Evolutionary conservation across 2,888 invertebrate species (phyloP).

Genomic region (Glyphotaelius pellucidus): DNA sequence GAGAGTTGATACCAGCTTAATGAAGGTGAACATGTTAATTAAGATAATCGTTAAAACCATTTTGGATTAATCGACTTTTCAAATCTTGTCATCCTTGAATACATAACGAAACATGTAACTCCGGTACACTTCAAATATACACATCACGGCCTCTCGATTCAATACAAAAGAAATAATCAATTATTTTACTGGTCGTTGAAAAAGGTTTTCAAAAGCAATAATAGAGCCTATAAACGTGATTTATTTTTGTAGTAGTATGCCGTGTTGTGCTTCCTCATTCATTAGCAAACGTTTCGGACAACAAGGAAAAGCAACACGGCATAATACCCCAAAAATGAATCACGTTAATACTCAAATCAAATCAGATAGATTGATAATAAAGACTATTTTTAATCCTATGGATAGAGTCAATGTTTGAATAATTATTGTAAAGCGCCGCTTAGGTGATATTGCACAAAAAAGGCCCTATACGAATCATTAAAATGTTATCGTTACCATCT

Average conservation of each 20-base stretch:
- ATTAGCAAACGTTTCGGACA: no score
- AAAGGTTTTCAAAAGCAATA: background rate
- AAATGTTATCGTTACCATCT: background rate
- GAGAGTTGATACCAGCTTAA: conserved; percentile 14
- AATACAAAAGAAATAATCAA: background rate
- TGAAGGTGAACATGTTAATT: conserved; percentile 51
- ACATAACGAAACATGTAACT: conserved; percentile 17
- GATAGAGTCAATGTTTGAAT: background rate
- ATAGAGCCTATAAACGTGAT: background rate
- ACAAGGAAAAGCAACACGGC: no score
- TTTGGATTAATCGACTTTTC: conserved; percentile 20
- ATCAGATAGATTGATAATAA: no score
- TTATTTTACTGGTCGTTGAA: background rate
- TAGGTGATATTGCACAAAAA: background rate
- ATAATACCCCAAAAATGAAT: no score
- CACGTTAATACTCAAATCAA: no score
- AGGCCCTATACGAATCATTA: background rate
- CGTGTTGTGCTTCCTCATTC: no score
- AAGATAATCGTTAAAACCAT: conserved; percentile 22
- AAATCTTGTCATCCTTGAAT: conserved; percentile 46
- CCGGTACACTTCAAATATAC: background rate
- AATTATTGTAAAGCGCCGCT: background rate
- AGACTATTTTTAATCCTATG: no score
- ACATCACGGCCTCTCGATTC: background rate
- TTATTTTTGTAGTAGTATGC: no score